A percentile compares a stretch with the other conserved stretches of the same genome.
Evolutionary conservation across 1,140 invertebrate species (phyloP).

Genomic region (Formica selysi): DNA sequence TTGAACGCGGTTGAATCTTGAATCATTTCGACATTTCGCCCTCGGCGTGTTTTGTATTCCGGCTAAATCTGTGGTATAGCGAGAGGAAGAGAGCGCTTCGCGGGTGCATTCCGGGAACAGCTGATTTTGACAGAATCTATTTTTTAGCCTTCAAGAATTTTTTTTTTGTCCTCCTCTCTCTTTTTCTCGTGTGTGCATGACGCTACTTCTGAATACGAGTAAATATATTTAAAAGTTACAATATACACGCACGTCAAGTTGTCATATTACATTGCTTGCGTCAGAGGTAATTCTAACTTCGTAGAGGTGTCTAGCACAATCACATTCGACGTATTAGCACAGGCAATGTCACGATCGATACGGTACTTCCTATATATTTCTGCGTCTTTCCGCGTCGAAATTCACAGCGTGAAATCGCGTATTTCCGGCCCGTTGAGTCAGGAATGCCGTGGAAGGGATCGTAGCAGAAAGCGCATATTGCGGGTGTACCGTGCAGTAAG

Average conservation of each 20-base stretch:
- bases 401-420: constrained; percentile 76
- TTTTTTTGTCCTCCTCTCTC: neutral
- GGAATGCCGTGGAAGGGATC: constrained; percentile 26
- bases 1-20: constrained; percentile 41
- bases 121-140: constrained; percentile 30
- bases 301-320: neutral
- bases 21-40: constrained; percentile 42
- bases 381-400: constrained; percentile 68
- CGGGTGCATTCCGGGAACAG: neutral
- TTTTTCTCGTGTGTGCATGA: no score
- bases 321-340: neutral
- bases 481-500: no score
- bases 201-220: no score
- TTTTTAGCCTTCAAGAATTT: constrained; percentile 21
- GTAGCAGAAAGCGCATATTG: no score
- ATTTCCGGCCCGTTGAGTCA: constrained; percentile 79
- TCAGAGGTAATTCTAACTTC: neutral
- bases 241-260: neutral
- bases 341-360: constrained; percentile 36
- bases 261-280: neutral
- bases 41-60: constrained; percentile 35
- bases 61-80: constrained; percentile 30
- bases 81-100: neutral
- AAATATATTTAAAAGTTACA: neutral
- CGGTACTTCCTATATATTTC: constrained; percentile 58